Percentiles rank a stretch among this genome's conserved stretches.
Evolutionary conservation across 2,113 vertebrate genomes (phyloP).

Genomic region (Campylomormyrus tamandua): DNA sequence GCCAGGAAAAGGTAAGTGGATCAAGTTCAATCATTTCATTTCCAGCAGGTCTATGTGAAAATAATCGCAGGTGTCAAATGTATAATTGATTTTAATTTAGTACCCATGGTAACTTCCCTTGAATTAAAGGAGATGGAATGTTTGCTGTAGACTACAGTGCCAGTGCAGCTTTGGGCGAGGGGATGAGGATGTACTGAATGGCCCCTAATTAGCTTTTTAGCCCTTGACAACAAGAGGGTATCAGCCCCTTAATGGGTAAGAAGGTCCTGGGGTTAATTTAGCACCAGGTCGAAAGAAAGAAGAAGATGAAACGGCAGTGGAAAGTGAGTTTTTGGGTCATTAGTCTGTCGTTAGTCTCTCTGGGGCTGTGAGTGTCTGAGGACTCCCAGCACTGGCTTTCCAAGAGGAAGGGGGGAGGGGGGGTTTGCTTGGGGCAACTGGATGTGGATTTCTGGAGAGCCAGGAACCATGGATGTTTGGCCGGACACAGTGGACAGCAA

Average conservation of each 20-base stretch:
- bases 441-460: neutral
- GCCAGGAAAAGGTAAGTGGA: neutral
- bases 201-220: constrained; percentile 35
- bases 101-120: constrained; percentile 36
- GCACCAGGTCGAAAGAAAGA: constrained; percentile 22
- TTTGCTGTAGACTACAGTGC: constrained; percentile 19
- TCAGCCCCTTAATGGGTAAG: constrained; percentile 37
- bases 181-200: constrained; percentile 31
- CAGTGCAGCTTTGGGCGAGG: constrained; percentile 31
- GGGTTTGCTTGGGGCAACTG: neutral
- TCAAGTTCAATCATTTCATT: constrained; percentile 21
- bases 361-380: neutral
- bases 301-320: constrained; percentile 6
- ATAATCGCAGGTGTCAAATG: constrained; percentile 10
- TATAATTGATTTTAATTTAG: constrained; percentile 30
- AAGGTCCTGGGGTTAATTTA: constrained; percentile 39
- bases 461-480: neutral
- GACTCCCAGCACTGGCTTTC: neutral
- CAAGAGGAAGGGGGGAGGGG: neutral
- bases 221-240: constrained; percentile 33
- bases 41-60: constrained; percentile 8
- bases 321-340: constrained; percentile 14
- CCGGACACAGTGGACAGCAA: neutral
- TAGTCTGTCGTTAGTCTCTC: neutral
- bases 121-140: constrained; percentile 33